Evolutionary conservation across 2,888 invertebrate genomes (phyloP), one percentile per base, ranked within the genome.

Genomic region (Stictocephala bisonia): DNA sequence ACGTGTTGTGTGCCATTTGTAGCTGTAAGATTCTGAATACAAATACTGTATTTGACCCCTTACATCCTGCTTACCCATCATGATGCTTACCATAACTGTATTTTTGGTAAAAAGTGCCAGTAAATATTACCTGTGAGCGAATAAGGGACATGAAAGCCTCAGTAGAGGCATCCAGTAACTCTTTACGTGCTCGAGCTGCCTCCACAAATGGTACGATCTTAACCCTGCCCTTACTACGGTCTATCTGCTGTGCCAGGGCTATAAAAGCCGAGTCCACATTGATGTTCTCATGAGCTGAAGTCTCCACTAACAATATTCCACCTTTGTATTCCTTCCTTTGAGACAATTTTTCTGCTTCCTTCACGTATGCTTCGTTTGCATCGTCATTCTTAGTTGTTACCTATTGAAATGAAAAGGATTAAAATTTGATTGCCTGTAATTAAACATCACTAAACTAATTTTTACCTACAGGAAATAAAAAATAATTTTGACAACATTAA

Each of bases 381-480:
- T 96, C 96, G 82, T 99, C 99, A 84, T 96, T 95, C 86, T 99
- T 99, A 0, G 97, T 95, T 15, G 98, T 97, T 0, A 95, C 97
- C 77, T 99, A 86, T 1, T 98, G 24, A 31, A n/a, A 7, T 26
- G 18, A 31, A 53, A 31, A 20, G n/a, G n/a, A 56, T 22, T 24
- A 4, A 41, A 56, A 35, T 51, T 7, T 1, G 24, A 53, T 29
- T 53, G 26, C 26, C 9, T 13, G 3, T 22, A 27, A 3, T n/a
- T 3, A 9, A 27, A 69, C 6, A n/a, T n/a, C n/a, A n/a, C n/a
- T n/a, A n/a, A n/a, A n/a, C n/a, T n/a, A n/a, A n/a, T n/a, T n/a
- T n/a, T n/a, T n/a, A 35, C 35, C 35, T 35, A 11, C 11, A 9
- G 9, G 11, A 35, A 9, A 11, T 11, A 35, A 35, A 35, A 35